Percentiles rank a stretch among this genome's conserved stretches.
phyloP scores from a whole-genome alignment of 2,113 vertebrate genomes.

The Anolis sagrei region DNA sequence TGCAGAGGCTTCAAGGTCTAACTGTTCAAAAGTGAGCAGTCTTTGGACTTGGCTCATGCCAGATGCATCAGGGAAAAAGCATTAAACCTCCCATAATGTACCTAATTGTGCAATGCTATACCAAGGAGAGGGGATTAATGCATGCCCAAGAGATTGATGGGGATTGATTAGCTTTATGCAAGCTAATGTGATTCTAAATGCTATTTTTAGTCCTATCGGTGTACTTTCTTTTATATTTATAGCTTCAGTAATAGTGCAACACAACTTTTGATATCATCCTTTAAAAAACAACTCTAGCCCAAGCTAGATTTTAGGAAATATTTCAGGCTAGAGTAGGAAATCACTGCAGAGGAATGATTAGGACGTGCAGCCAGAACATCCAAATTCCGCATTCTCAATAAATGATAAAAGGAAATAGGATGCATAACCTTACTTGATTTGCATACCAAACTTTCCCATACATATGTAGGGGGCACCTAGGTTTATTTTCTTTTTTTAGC shows the following conservation, averaged over 20 bases:
- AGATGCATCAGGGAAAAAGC: slow-evolving; percentile 27
- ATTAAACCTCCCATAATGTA: slow-evolving; percentile 59
- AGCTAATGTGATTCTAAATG: slow-evolving; percentile 57
- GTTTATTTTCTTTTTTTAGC: neutral
- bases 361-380: neutral
- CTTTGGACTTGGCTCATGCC: slow-evolving; percentile 32
- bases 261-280: slow-evolving; percentile 33
- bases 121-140: slow-evolving; percentile 43
- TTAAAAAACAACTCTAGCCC: neutral
- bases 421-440: neutral
- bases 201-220: slow-evolving; percentile 61
- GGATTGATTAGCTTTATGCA: slow-evolving; percentile 67
- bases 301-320: neutral
- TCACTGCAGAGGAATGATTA: neutral
- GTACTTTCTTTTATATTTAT: slow-evolving; percentile 54
- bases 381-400: neutral
- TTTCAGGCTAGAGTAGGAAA: too few species aligned
- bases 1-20: slow-evolving; percentile 56
- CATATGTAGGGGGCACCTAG: neutral
- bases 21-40: slow-evolving; percentile 32
- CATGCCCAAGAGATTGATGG: slow-evolving; percentile 51
- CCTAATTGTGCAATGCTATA: slow-evolving; percentile 62
- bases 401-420: neutral
- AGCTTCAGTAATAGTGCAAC: slow-evolving; percentile 46
- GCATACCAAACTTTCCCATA: neutral